Evolutionary conservation across 2,113 vertebrate species (phyloP), one percentile per base, ranked within the genome.

Genomic region (Gopherus flavomarginatus): DNA sequence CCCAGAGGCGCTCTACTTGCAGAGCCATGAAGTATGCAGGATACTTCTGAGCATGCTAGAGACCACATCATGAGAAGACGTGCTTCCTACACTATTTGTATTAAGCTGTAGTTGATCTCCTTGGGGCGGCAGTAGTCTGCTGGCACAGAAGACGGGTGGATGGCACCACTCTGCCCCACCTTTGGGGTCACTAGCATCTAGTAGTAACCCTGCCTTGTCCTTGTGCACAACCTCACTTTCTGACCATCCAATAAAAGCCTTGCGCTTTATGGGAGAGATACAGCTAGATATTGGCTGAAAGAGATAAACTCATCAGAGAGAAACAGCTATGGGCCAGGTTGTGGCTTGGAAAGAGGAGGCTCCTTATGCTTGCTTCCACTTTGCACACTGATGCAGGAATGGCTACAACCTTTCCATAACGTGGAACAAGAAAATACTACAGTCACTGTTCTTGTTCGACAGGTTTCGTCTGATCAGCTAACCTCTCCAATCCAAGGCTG

Each of bases 161-260:
- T 21, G 4, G n/a, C 35, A 81, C 14, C 78, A 16, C 24, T 53
- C 72, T 86, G 78, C 4, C 11, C 80, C 27, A 26, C 31, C 90
- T 79, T 82, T 22, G 5, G 59, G 83, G 50, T 69, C 1, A 38
- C 29, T 0, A 0, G 24, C 13, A 52, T 38, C 53, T 47, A 19
- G 44, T 29, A 75, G 19, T 8, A 84, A 81, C 10, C 1, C 3
- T 42, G 82, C 69, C n/a, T 26, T 42, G 3, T 0, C 0, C 52
- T 47, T 27, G 26, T 44, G n/a, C 8, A 26, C 52, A 31, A 53
- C 83, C 62, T 52, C 56, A 90, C 35, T 16, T 90, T 86, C 56
- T 1, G 47, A 3, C 4, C 9, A 88, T 49, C 9, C 69, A 93
- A 11, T 2, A 90, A 1, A 47, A 44, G 7, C 2, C 44, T 26